Conservation (phyloP, 2,888 invertebrate species). For the Acanthopleura granulata region DNA sequence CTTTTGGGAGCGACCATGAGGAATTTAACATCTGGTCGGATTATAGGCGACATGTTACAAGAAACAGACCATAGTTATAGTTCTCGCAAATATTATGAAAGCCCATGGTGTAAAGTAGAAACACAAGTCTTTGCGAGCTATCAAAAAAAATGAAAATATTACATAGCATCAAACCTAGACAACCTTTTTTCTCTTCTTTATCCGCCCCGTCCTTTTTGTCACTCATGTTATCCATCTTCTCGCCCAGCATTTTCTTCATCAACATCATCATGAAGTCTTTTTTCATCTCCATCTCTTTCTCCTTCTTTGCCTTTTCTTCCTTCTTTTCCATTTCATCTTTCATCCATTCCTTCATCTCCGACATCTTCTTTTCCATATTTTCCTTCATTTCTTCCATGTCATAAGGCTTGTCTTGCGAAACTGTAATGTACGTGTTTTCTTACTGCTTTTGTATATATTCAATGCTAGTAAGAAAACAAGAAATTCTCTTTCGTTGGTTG, state of each 20-base stretch:
- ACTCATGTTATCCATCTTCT: slow-evolving; percentile 2
- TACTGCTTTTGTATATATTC: no score
- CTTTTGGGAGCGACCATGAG: no score
- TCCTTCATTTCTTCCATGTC: neutral
- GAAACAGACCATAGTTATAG: no score
- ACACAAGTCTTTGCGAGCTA: neutral
- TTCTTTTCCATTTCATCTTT: neutral
- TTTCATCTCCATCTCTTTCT: neutral
- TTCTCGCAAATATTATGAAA: no score
- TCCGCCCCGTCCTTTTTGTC: no score
- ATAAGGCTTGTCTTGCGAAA: neutral
- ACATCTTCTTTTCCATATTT: neutral
- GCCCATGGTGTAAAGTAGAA: neutral
- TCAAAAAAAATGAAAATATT: neutral
- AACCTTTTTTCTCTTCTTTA: no score
- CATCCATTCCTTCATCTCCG: neutral
- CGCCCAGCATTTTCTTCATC: slow-evolving; percentile 13
- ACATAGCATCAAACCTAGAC: no score
- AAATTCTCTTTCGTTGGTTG: no score
- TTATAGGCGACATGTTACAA: no score
- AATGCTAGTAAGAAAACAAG: no score
- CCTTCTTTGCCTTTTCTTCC: neutral
- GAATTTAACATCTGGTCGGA: no score
- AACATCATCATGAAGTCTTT: neutral
- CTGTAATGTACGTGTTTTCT: no score